Base-by-base conservation (phyloP, 2,888 invertebrate genomes). In the Seira ritae region DNA sequence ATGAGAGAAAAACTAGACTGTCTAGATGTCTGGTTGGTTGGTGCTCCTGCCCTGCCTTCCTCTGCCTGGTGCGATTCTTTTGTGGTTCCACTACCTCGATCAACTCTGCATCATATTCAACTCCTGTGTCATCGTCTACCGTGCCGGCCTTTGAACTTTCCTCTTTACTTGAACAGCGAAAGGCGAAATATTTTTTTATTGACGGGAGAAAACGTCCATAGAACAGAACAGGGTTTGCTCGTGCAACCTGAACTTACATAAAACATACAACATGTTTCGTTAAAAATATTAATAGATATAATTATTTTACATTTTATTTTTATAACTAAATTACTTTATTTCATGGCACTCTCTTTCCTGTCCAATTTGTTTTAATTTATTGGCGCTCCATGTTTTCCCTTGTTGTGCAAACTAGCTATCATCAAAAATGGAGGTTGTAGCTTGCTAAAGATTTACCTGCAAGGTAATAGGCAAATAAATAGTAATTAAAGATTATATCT, bases 1-100 rank as follows among this genome's bases (percentile, higher is more conserved):
- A n/a, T n/a, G 60, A 60, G n/a, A 60, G 12, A 60, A 60, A 60
- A 60, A 60, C 60, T 60, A n/a, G 60, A 60, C 60, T 60, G 60
- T 60, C 60, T 60, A 60, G 60, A 3, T 60, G n/a, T n/a, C n/a
- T n/a, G n/a, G n/a, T n/a, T n/a, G n/a, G n/a, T n/a, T n/a, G n/a
- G n/a, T n/a, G n/a, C n/a, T n/a, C n/a, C n/a, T n/a, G n/a, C n/a
- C n/a, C n/a, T n/a, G n/a, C n/a, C n/a, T n/a, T n/a, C 42, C 42
- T 42, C 12, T n/a, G n/a, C n/a, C n/a, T n/a, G n/a, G n/a, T 42
- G 42, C 42, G 6, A 60, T 10, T 60, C 17, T 60, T n/a, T 60
- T 6, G 60, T 60, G 60, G 60, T 60, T 60, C 60, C 60, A 60
- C 60, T n/a, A 60, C n/a, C 42, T 42, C 42, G 6, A n/a, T n/a